A percentile compares a stretch with the other conserved stretches of the same genome.
Conservation (phyloP, 2,797 vertebrate species). For the Spheniscus humboldti region DNA sequence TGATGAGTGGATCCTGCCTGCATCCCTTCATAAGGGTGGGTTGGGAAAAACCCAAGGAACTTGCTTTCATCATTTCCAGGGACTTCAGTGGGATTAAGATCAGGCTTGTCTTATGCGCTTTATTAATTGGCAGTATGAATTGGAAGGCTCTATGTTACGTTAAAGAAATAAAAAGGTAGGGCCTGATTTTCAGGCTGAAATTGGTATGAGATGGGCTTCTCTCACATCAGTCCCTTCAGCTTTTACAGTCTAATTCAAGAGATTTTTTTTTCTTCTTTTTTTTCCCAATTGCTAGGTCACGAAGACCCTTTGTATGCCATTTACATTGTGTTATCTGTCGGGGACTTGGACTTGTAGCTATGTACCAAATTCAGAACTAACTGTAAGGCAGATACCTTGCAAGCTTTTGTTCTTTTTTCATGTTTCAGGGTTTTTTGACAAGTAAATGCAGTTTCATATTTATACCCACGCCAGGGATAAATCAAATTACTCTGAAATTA, state of each 20-base stretch:
- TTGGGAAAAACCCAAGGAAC: background rate
- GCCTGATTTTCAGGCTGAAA: background rate
- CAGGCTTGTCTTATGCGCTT: background rate
- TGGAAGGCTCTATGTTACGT: background rate
- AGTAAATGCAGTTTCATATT: background rate
- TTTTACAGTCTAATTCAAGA: slow-evolving; percentile 9
- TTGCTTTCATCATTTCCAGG: background rate
- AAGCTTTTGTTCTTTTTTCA: background rate
- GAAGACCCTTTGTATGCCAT: slow-evolving; percentile 42
- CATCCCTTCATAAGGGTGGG: accelerated
- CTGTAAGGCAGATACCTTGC: background rate
- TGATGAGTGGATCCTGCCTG: background rate
- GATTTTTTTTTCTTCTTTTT: background rate
- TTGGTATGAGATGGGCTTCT: background rate
- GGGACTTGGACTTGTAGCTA: slow-evolving; percentile 4
- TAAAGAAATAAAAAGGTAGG: background rate
- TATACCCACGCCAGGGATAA: slow-evolving; percentile 38
- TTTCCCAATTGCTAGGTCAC: background rate
- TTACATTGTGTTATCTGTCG: slow-evolving; percentile 48
- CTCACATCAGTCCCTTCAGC: background rate
- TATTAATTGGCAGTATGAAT: background rate
- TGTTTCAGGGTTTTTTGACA: background rate
- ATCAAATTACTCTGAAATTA: slow-evolving; percentile 65
- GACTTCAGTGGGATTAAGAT: background rate
- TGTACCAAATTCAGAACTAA: slow-evolving; percentile 1